Conservation (phyloP, 2,888 invertebrate species). For the Trypoxylon attenuatum region DNA sequence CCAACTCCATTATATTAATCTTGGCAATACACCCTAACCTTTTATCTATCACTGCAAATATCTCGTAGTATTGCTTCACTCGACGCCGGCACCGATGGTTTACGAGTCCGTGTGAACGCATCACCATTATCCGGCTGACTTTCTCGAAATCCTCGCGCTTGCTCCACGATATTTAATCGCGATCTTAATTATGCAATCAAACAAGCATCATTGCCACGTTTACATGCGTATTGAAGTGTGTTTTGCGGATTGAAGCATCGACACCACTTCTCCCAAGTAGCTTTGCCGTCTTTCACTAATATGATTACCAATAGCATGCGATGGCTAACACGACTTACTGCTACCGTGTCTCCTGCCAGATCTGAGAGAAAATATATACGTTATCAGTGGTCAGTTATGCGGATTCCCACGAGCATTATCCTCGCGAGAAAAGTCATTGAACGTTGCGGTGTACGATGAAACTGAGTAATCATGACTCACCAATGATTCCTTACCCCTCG, state of each 20-base stretch:
- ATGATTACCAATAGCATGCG: too few relatives aligned
- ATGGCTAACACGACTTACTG: too few relatives aligned
- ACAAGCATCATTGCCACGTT: neutral
- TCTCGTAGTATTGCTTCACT: neutral
- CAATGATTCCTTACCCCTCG: too few relatives aligned
- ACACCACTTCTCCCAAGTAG: neutral
- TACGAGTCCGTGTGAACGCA: neutral
- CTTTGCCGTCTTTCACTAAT: too few relatives aligned
- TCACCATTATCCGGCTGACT: neutral
- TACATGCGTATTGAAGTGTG: neutral
- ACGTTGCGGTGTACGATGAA: too few relatives aligned
- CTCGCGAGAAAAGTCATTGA: too few relatives aligned
- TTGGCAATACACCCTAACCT: neutral
- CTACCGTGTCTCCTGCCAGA: too few relatives aligned
- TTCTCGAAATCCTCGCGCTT: conserved; percentile 6
- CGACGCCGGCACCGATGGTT: neutral
- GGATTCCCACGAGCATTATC: too few relatives aligned
- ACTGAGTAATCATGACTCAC: too few relatives aligned
- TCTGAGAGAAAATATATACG: too few relatives aligned
- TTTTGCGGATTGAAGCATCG: neutral
- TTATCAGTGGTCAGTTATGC: too few relatives aligned
- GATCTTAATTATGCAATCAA: neutral
- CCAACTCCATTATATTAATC: neutral
- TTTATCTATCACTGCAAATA: conserved; percentile 4
- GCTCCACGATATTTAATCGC: conserved; percentile 17